phyloP scores from a whole-genome alignment of 1,140 invertebrate species.

The Antheraea mylitta region DNA sequence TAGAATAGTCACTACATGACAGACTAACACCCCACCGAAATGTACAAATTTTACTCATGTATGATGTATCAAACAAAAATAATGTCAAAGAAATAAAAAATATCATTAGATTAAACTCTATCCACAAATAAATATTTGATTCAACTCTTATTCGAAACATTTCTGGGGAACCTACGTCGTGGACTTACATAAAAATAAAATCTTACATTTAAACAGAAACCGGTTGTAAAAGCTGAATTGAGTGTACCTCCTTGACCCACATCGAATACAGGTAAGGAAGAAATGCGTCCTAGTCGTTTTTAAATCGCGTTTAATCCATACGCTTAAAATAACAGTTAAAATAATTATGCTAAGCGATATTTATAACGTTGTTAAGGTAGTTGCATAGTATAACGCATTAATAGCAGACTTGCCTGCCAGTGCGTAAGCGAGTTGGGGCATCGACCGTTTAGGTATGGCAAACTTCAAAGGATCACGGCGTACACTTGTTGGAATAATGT shows the following conservation, averaged over 20 bases:
- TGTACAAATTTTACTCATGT: no score
- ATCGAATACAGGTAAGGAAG: conserved; percentile 24
- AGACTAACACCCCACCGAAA: no score
- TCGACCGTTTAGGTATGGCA: conserved; percentile 25
- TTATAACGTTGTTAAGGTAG: neutral
- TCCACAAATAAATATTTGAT: no score
- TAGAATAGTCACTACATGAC: no score
- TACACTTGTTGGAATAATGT: neutral
- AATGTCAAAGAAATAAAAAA: no score
- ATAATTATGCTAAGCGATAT: neutral
- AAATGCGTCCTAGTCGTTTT: neutral
- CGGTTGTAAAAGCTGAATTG: conserved; percentile 51
- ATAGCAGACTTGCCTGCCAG: conserved; percentile 23
- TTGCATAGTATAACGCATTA: neutral
- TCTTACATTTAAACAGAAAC: conserved; percentile 27
- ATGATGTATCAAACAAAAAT: no score
- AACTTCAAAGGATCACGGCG: conserved; percentile 14
- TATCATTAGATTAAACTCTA: no score
- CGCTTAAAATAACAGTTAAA: neutral
- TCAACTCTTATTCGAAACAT: neutral
- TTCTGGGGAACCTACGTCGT: neutral
- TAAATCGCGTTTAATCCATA: neutral
- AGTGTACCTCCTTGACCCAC: conserved; percentile 61
- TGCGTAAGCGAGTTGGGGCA: conserved; percentile 31
- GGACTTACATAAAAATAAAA: neutral